Evolutionary conservation across 2,888 invertebrate genomes (phyloP).

Genomic region (Mayetiola destructor): DNA sequence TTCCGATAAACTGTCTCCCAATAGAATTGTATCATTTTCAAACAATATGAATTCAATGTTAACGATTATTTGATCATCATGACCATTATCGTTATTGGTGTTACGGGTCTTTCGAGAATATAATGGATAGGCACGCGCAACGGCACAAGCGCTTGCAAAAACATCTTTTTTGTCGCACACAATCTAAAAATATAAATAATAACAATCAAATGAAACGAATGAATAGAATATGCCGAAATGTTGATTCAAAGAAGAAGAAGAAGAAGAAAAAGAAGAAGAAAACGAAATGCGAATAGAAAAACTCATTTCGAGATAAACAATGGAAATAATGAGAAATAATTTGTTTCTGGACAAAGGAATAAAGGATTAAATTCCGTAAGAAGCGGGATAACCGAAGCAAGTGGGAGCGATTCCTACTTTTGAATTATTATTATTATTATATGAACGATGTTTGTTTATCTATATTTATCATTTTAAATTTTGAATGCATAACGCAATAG

Average conservation of each 20-base stretch:
- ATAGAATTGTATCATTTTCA: constrained; percentile 24
- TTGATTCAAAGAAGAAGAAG: background rate
- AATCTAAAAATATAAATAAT: constrained; percentile 37
- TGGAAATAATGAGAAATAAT: no score
- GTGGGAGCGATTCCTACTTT: no score
- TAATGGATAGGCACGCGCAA: constrained; percentile 65
- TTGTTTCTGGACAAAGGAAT: no score
- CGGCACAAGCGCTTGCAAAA: constrained; percentile 61
- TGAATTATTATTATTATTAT: no score
- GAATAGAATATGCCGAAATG: background rate
- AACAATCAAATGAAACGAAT: background rate
- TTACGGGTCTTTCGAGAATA: constrained; percentile 37
- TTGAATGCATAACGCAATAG: no score
- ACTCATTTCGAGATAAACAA: no score
- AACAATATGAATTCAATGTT: constrained; percentile 40
- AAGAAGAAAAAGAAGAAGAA: background rate
- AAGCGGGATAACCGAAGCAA: no score
- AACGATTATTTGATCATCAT: constrained; percentile 27
- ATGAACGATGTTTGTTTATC: no score
- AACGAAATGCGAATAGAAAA: no score
- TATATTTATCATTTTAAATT: no score
- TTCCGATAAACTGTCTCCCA: constrained; percentile 20
- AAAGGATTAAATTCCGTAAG: no score
- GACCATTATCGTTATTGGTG: constrained; percentile 20
- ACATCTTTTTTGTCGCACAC: constrained; percentile 64